Percentiles rank a stretch among this genome's conserved stretches.
These are phyloP conservation scores for Bombylius major DNA, from an alignment of 2,888 invertebrate genomes.

Conservation along the genomic window DNA sequence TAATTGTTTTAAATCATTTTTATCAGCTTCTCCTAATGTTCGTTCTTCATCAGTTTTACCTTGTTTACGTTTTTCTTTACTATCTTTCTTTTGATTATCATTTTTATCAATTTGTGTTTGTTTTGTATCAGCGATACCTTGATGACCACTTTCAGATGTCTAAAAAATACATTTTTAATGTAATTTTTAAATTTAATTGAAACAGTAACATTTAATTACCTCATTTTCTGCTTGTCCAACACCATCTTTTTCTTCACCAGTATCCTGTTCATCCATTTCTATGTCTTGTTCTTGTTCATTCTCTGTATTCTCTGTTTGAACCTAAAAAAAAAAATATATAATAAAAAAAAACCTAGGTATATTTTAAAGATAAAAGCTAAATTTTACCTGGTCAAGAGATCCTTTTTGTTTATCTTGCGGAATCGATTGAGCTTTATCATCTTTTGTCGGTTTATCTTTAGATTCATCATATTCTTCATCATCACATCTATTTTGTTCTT, in stretches of 20 bases:
- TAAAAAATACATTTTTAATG: not conserved
- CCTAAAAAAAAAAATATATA: not conserved
- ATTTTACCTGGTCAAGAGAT: constrained; percentile 29
- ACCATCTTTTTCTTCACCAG: constrained; percentile 46
- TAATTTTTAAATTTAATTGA: not conserved
- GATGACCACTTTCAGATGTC: constrained; percentile 49
- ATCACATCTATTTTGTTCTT: constrained; percentile 43
- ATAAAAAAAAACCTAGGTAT: not conserved
- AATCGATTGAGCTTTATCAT: constrained; percentile 33
- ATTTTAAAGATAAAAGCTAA: not conserved
- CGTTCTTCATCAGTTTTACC: constrained; percentile 63
- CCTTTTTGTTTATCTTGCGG: constrained; percentile 17
- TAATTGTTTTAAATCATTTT: constrained; percentile 33
- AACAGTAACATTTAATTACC: constrained; percentile 34
- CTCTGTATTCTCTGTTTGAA: constrained; percentile 33
- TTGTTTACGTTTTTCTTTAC: constrained; percentile 52
- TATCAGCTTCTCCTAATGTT: constrained; percentile 41
- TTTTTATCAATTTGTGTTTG: constrained; percentile 32
- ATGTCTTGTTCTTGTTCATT: constrained; percentile 36
- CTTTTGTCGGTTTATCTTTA: constrained; percentile 31
- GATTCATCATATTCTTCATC: constrained; percentile 29
- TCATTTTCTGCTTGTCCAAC: constrained; percentile 66
- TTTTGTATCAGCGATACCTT: constrained; percentile 39
- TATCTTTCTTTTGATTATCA: constrained; percentile 35
- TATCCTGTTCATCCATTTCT: constrained; percentile 41